Conservation (phyloP, 2,113 vertebrate genomes). For the Myrmophylax atrothorax region DNA sequence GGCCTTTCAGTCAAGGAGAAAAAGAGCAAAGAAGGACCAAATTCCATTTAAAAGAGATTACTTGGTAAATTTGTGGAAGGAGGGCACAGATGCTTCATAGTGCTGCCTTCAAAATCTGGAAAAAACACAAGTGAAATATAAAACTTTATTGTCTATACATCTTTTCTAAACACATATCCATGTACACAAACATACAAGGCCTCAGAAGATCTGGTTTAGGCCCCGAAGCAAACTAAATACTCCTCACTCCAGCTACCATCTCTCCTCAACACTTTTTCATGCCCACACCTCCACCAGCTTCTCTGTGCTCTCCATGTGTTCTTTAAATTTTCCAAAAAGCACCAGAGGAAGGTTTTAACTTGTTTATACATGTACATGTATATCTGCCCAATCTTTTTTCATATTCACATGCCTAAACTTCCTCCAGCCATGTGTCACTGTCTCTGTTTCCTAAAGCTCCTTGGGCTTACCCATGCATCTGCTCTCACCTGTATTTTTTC, state of each 20-base stretch:
- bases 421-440: background rate
- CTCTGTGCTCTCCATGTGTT: background rate
- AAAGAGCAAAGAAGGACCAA: background rate
- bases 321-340: background rate
- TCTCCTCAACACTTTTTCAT: background rate
- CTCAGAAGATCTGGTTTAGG: background rate
- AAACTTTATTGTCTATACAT: background rate
- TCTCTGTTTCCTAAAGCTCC: background rate
- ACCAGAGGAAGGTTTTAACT: background rate
- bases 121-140: background rate
- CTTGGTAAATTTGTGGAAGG: background rate
- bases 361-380: background rate
- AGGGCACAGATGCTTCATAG: background rate
- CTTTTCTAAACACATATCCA: background rate
- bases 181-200: background rate
- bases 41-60: background rate
- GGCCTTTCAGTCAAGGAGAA: background rate
- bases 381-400: background rate
- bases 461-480: background rate
- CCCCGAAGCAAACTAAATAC: background rate
- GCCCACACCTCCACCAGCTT: background rate
- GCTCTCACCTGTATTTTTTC: background rate
- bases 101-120: background rate
- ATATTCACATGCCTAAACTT: background rate
- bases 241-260: rapidly evolving